Conservation (phyloP, 2,888 invertebrate genomes). For the Leptinotarsa peninsularis region DNA sequence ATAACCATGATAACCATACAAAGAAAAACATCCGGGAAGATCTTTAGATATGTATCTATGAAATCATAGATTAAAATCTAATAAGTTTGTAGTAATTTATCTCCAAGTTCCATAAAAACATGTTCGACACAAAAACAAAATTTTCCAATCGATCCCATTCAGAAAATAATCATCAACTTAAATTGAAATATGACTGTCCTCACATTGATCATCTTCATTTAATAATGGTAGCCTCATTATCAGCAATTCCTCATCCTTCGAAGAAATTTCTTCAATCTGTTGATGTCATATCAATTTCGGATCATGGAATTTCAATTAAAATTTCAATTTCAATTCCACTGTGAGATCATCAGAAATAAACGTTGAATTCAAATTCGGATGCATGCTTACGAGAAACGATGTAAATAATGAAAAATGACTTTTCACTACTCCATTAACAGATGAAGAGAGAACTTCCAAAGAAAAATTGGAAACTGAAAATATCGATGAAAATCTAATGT, state of each 20-base stretch:
- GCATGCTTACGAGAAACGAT: too few relatives aligned
- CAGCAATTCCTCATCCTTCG: not conserved
- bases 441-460: too few relatives aligned
- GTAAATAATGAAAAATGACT: too few relatives aligned
- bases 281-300: not conserved
- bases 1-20: too few relatives aligned
- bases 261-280: not conserved
- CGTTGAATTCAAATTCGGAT: too few relatives aligned
- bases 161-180: not conserved
- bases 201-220: conserved; percentile 3
- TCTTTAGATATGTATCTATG: not conserved
- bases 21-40: too few relatives aligned
- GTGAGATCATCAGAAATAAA: too few relatives aligned
- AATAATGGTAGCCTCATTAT: not conserved
- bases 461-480: too few relatives aligned
- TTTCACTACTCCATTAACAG: too few relatives aligned
- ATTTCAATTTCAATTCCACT: too few relatives aligned
- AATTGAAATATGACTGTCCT: conserved; percentile 2
- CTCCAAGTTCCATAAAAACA: not conserved
- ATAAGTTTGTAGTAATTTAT: not conserved
- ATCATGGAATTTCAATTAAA: not conserved
- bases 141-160: not conserved
- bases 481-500: too few relatives aligned
- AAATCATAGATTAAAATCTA: too few relatives aligned
- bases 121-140: not conserved